phyloP scores from a whole-genome alignment of 2,797 vertebrate species.

The Notolabrus celidotus region DNA sequence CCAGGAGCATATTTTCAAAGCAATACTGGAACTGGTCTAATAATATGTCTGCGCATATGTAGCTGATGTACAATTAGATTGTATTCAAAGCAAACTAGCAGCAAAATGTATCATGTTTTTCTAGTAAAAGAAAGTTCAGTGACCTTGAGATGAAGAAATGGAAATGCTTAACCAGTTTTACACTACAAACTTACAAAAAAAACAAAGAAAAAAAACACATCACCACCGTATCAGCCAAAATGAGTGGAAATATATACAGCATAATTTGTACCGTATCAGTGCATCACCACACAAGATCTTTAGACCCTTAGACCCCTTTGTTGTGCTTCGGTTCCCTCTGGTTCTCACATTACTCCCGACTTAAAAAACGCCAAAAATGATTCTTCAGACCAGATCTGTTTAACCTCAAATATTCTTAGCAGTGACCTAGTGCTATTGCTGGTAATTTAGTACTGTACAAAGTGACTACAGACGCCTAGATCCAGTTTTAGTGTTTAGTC shows the following conservation, averaged over 20 bases:
- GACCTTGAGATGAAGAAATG: slow-evolving; percentile 43
- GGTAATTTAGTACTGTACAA: slow-evolving; percentile 50
- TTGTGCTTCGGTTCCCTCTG: slow-evolving; percentile 36
- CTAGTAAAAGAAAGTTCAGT: slow-evolving; percentile 24
- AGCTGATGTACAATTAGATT: slow-evolving; percentile 42
- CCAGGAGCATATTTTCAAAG: slow-evolving; percentile 58
- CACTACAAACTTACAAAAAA: slow-evolving; percentile 41
- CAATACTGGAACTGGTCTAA: slow-evolving; percentile 58
- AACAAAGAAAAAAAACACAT: slow-evolving; percentile 10
- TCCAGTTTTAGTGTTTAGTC: slow-evolving; percentile 56
- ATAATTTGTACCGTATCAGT: slow-evolving; percentile 43
- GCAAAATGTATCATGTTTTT: slow-evolving; percentile 47
- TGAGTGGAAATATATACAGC: slow-evolving; percentile 18
- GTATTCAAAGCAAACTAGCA: slow-evolving; percentile 45
- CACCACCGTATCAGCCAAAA: slow-evolving; percentile 28
- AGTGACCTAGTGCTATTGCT: slow-evolving; percentile 52
- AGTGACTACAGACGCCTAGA: slow-evolving; percentile 56
- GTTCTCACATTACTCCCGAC: slow-evolving; percentile 20
- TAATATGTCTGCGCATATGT: slow-evolving; percentile 44
- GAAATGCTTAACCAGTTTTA: slow-evolving; percentile 42
- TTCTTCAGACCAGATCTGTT: slow-evolving; percentile 28
- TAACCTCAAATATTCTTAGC: slow-evolving; percentile 43
- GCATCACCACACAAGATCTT: slow-evolving; percentile 28
- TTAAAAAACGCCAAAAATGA: slow-evolving; percentile 35
- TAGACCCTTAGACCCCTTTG: slow-evolving; percentile 27